Conservation (phyloP, 2,888 invertebrate genomes). For the Lamproptera curius region DNA sequence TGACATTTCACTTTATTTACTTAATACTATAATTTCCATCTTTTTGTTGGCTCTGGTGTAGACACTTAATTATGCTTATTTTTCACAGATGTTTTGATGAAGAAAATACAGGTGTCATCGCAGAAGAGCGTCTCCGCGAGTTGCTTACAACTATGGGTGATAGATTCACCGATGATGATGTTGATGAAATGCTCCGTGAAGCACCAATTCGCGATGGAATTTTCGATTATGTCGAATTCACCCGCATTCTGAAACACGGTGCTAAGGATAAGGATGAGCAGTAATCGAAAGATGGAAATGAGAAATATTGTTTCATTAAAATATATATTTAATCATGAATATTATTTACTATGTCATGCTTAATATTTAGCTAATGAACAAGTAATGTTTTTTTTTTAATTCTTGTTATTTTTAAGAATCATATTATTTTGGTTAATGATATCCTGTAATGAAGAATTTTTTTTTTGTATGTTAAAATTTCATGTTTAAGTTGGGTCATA, state of each 20-base stretch:
- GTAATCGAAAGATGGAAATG: slow-evolving; percentile 53
- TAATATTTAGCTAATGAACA: slow-evolving; percentile 4
- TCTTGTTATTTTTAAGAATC: not conserved
- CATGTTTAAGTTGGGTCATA: no score
- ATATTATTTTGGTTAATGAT: not conserved
- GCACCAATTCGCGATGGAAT: slow-evolving; percentile 97
- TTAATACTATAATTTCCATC: no score
- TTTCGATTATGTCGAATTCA: slow-evolving; percentile 99
- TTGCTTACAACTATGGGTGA: slow-evolving; percentile 98
- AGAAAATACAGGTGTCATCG: slow-evolving; percentile 94
- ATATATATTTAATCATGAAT: slow-evolving; percentile 8
- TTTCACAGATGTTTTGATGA: slow-evolving; percentile 92
- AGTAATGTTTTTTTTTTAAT: not conserved
- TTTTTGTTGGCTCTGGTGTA: no score
- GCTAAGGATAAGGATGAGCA: slow-evolving; percentile 99
- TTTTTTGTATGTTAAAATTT: no score
- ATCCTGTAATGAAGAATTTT: not conserved
- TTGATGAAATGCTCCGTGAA: slow-evolving; percentile 99
- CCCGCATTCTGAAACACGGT: slow-evolving; percentile 98
- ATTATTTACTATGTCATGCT: slow-evolving; percentile 9
- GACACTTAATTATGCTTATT: no score
- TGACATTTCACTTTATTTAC: no score
- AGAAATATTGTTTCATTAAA: not conserved
- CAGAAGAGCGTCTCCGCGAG: slow-evolving; percentile 96
- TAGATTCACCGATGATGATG: slow-evolving; percentile 97